Percentiles rank a stretch among this genome's conserved stretches.
Evolutionary conservation across 2,797 vertebrate genomes (phyloP).

Genomic region (Pseudochaenichthys georgianus): DNA sequence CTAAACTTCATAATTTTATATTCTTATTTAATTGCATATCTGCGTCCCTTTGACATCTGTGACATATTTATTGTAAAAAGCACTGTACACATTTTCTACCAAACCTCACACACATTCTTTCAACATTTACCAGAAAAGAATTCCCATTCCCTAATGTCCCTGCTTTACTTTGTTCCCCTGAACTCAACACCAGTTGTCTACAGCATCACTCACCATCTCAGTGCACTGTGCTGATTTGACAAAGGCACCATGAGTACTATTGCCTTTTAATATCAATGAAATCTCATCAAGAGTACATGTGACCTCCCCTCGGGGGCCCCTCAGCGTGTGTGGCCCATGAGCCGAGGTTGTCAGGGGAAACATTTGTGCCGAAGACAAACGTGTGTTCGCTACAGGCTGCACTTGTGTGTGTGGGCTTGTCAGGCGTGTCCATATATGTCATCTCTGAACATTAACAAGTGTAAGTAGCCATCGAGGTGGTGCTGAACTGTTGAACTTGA

Average conservation of each 20-base stretch:
- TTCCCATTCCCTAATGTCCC: conserved; percentile 22
- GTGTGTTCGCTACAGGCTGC: conserved; percentile 44
- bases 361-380: conserved; percentile 77
- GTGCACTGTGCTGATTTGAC: conserved; percentile 70
- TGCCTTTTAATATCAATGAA: conserved; percentile 79
- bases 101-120: conserved; percentile 33
- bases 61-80: conserved; percentile 9
- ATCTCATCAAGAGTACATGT: conserved; percentile 71
- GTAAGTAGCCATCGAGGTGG: conserved; percentile 58
- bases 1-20: too few relatives aligned
- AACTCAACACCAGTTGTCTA: conserved; percentile 76
- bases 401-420: conserved; percentile 66
- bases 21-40: too few relatives aligned
- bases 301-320: conserved; percentile 61
- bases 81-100: background rate
- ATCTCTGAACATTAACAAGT: conserved; percentile 70
- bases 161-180: conserved; percentile 30
- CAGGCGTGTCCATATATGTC: conserved; percentile 66
- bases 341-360: conserved; percentile 62
- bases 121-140: conserved; percentile 27
- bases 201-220: conserved; percentile 57
- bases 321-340: conserved; percentile 81
- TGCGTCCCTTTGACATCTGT: background rate
- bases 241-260: conserved; percentile 71
- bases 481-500: conserved; percentile 86